Evolutionary conservation across 1,140 invertebrate species (phyloP).

Genomic region (Penaeus indicus): DNA sequence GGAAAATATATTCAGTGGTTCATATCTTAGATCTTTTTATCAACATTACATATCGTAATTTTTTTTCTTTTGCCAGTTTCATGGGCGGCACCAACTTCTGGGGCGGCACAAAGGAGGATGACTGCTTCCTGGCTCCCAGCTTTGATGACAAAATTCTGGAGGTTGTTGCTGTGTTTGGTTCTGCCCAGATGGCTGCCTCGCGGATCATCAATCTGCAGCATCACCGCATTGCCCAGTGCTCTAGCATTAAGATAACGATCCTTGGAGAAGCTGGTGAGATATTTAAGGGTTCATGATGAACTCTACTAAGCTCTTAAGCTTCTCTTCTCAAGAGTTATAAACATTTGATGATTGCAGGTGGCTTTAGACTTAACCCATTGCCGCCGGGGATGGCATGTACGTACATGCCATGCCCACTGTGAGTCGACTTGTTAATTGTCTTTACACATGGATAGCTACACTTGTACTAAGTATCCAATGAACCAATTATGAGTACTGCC

Average conservation of each 20-base stretch:
- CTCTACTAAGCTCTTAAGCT: too few relatives aligned
- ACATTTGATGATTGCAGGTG: too few relatives aligned
- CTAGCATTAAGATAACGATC: slow-evolving; percentile 95
- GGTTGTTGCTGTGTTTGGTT: slow-evolving; percentile 96
- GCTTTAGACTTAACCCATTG: too few relatives aligned
- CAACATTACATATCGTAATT: slow-evolving; percentile 20
- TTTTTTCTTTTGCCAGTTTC: slow-evolving; percentile 77
- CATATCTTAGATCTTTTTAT: neutral
- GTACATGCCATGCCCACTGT: too few relatives aligned
- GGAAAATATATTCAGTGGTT: neutral
- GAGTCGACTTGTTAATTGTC: too few relatives aligned
- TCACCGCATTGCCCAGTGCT: slow-evolving; percentile 96
- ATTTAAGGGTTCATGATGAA: neutral
- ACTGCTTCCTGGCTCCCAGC: slow-evolving; percentile 87
- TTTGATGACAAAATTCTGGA: slow-evolving; percentile 95
- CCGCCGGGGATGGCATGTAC: too few relatives aligned
- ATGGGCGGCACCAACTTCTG: slow-evolving; percentile 99
- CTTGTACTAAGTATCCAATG: too few relatives aligned
- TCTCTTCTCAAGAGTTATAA: too few relatives aligned
- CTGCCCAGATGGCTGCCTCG: slow-evolving; percentile 96
- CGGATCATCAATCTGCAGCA: slow-evolving; percentile 94
- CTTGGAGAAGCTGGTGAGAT: slow-evolving; percentile 75
- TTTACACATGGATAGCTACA: too few relatives aligned
- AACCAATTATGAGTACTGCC: too few relatives aligned
- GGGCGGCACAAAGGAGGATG: slow-evolving; percentile 91